Percentiles rank a stretch among this genome's conserved stretches.
These are phyloP conservation scores for Daptonema setosum DNA, from an alignment of 2,888 invertebrate genomes.

Conservation along the genomic window DNA sequence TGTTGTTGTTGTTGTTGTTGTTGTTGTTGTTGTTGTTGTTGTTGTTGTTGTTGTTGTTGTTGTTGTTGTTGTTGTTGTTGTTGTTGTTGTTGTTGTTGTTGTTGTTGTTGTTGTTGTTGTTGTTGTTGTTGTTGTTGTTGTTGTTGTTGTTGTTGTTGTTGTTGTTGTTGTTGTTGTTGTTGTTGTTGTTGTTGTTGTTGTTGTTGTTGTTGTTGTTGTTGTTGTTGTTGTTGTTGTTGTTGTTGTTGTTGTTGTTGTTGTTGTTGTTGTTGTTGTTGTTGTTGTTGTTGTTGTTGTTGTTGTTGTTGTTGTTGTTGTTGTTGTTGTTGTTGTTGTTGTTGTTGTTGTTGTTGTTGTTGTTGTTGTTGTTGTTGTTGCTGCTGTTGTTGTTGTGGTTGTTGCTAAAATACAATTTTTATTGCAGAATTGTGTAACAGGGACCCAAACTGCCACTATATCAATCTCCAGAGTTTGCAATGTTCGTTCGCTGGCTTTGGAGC, in stretches of 20 bases:
- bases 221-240: not conserved
- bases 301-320: not conserved
- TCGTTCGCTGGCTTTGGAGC: too few species aligned
- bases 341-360: not conserved
- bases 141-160: not conserved
- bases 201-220: not conserved
- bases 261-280: not conserved
- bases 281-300: not conserved
- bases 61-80: not conserved
- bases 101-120: not conserved
- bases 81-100: not conserved
- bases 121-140: not conserved
- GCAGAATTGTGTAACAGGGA: too few species aligned
- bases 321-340: not conserved
- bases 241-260: not conserved
- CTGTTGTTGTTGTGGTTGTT: too few species aligned
- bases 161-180: not conserved
- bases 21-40: not conserved
- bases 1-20: not conserved
- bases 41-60: not conserved
- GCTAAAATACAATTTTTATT: too few species aligned
- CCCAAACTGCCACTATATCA: too few species aligned
- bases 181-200: not conserved
- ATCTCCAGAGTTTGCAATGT: too few species aligned
- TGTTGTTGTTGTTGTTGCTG: not conserved